Evolutionary conservation across 2,797 vertebrate genomes (phyloP).

Genomic region (Pygocentrus nattereri): DNA sequence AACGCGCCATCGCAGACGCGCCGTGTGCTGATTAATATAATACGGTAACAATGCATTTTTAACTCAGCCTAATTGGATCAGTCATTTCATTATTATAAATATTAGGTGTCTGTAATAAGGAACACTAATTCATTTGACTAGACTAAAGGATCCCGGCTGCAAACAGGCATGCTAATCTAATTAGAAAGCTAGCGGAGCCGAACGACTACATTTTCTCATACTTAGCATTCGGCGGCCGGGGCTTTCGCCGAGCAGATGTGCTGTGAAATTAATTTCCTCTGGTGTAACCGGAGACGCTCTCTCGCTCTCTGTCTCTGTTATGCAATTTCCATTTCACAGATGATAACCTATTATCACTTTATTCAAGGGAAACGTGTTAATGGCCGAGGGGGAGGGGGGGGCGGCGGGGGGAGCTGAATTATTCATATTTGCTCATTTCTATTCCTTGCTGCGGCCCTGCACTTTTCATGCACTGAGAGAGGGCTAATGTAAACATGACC

Average conservation of each 20-base stretch:
- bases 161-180: constrained; percentile 98
- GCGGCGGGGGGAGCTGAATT: constrained; percentile 91
- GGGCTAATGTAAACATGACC: constrained; percentile 99
- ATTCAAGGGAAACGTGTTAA: constrained; percentile 99
- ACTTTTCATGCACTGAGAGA: constrained; percentile 99
- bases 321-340: constrained; percentile 99
- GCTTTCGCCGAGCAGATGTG: constrained; percentile 97
- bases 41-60: constrained; percentile 94
- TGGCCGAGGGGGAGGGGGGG: constrained; percentile 87
- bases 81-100: constrained; percentile 98
- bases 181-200: constrained; percentile 96
- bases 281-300: constrained; percentile 97
- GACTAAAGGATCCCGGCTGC: constrained; percentile 90
- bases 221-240: constrained; percentile 84
- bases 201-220: constrained; percentile 96
- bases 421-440: constrained; percentile 99
- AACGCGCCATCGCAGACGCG: constrained; percentile 79
- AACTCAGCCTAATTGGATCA: constrained; percentile 89
- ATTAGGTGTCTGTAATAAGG: constrained; percentile 92
- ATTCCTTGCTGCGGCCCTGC: constrained; percentile 88
- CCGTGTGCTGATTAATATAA: constrained; percentile 90
- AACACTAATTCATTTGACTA: constrained; percentile 93
- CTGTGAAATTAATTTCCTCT: constrained; percentile 99
- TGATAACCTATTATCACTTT: constrained; percentile 99
- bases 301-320: constrained; percentile 87